Base-by-base conservation (phyloP, 2,888 invertebrate species). In the Linnaemya vulpina region DNA sequence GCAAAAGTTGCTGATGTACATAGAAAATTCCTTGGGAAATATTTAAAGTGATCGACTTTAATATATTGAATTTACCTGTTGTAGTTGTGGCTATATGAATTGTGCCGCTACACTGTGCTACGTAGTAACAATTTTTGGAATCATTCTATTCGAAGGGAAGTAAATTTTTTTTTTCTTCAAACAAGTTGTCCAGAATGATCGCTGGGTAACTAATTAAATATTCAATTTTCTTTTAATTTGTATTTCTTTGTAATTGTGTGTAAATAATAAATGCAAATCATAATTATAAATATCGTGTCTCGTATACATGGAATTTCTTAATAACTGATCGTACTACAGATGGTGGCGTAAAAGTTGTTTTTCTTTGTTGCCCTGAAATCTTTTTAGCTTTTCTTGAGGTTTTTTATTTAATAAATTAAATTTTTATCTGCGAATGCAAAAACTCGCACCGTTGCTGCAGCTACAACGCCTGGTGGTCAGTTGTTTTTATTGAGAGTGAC, bases 321-420 rank as follows among this genome's bases (percentile, higher is more conserved):
- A 7, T 53, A 40, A 76, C 40, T 58, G 35, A 2, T 30, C 30
- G 30, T 30, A 58, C 58, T 49, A 20, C 38, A 73, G 4, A 70
- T 40, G 25, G 30, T 49, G 49, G n/a, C 58, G 55, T 73, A 79
- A 73, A 79, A 79, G 79, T 79, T 79, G 79, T 58, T 65, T 79
- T 63, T 43, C 38, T 17, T 67, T 67, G 49, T 51, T 62, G 22
- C 0, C 60, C 11, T 53, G 20, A 63, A 71, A 79, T 53, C 20
- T 55, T 71, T 77, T 20, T 1, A 60, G 60, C n/a, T n/a, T 17
- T 17, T 67, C 7, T 17, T 20, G 49, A 11, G 25, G 8, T 38
- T 35, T 51, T 35, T 51, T 0, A 25, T 7, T 65, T 25, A 2
- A 30, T 30, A 40, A 46, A 3, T 46, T n/a, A 2, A 11, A 7